These are phyloP conservation scores for Cyanoderma ruficeps DNA, from an alignment of 2,113 vertebrate genomes.

Conservation along the genomic window DNA sequence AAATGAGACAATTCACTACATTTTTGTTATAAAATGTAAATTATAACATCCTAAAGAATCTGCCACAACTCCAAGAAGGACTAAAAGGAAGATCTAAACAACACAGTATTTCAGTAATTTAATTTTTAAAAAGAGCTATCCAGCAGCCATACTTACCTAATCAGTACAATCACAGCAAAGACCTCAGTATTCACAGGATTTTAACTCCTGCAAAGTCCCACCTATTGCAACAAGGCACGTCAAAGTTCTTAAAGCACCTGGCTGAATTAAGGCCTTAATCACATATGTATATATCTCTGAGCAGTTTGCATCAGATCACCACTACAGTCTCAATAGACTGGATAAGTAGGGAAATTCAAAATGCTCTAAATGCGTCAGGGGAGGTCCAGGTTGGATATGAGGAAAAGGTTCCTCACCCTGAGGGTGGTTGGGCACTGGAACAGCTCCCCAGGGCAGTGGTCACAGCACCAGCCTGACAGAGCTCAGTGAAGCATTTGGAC, in stretches of 20 bases:
- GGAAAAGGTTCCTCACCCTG: not conserved
- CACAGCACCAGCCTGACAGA: not conserved
- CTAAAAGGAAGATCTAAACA: conserved; percentile 34
- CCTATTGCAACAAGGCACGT: not conserved
- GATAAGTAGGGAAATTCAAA: conserved; percentile 44
- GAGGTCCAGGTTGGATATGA: not conserved
- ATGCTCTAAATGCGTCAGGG: not conserved
- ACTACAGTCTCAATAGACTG: conserved; percentile 21
- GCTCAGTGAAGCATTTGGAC: not conserved
- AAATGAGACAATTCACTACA: conserved; percentile 46
- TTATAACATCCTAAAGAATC: conserved; percentile 42
- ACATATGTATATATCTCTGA: not conserved
- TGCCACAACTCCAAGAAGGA: conserved; percentile 5
- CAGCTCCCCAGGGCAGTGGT: not conserved
- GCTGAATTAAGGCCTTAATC: not conserved
- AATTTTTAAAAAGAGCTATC: not conserved
- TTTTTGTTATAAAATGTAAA: conserved; percentile 62
- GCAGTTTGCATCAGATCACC: conserved; percentile 27
- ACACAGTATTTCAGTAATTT: not conserved
- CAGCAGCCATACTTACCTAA: not conserved
- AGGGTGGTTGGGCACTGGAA: fast-evolving
- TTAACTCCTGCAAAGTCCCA: not conserved
- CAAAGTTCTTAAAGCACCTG: not conserved
- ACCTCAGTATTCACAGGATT: not conserved
- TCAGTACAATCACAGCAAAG: not conserved